These are phyloP conservation scores for Saturnia japonica DNA, from an alignment of 2,888 invertebrate species.

Conservation along the genomic window DNA sequence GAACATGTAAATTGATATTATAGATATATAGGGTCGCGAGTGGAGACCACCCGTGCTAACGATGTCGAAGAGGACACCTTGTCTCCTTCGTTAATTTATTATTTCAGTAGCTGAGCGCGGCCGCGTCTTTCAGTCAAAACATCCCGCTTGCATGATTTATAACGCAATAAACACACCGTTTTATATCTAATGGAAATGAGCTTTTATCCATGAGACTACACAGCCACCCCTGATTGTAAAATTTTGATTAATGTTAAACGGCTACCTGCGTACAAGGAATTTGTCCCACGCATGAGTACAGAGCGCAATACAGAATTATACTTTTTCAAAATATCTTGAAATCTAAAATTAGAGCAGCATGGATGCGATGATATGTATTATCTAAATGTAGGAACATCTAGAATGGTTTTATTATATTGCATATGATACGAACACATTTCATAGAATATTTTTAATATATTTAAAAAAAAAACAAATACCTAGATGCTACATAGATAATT, in stretches of 20 bases:
- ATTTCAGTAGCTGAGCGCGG: constrained; percentile 69
- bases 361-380: neutral
- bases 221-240: constrained; percentile 61
- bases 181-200: constrained; percentile 79
- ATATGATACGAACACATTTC: neutral
- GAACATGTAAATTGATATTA: constrained; percentile 52
- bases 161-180: constrained; percentile 72
- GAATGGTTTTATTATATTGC: neutral
- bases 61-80: constrained; percentile 62
- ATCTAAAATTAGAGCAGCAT: neutral
- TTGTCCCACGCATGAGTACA: constrained; percentile 8
- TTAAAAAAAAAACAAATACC: no score
- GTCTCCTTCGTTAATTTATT: constrained; percentile 76
- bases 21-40: constrained; percentile 41
- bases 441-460: neutral
- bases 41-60: constrained; percentile 72
- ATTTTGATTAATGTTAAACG: constrained; percentile 52
- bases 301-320: constrained; percentile 2
- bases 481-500: no score
- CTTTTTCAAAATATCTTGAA: neutral
- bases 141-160: constrained; percentile 77
- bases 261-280: constrained; percentile 23
- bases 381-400: neutral
- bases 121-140: constrained; percentile 71
- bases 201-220: constrained; percentile 72